Evolutionary conservation across 2,113 vertebrate genomes (phyloP).

Genomic region (Spizaetus ornatus): DNA sequence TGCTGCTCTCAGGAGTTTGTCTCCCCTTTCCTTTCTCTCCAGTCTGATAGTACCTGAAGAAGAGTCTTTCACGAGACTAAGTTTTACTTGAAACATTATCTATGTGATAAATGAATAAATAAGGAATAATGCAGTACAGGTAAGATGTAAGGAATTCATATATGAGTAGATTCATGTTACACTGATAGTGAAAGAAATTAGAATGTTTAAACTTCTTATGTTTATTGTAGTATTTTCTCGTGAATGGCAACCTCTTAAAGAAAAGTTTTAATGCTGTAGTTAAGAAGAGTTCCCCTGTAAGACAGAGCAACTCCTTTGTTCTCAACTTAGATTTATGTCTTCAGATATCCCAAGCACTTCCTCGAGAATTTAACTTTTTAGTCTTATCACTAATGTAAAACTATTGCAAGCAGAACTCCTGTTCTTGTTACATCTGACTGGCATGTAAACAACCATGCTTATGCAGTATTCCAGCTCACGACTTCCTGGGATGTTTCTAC

Average conservation of each 20-base stretch:
- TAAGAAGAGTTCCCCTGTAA: background rate
- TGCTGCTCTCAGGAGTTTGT: background rate
- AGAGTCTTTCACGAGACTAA: background rate
- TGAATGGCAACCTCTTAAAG: background rate
- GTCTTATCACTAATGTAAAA: background rate
- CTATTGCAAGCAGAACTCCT: background rate
- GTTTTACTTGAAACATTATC: background rate
- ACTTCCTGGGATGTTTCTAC: background rate
- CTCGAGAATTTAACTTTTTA: background rate
- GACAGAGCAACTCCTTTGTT: background rate
- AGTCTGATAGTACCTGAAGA: background rate
- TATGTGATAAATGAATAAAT: background rate
- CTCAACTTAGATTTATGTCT: background rate
- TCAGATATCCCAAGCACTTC: background rate
- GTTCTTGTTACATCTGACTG: background rate
- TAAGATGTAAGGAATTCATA: background rate
- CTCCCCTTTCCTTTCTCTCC: background rate
- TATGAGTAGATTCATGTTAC: background rate
- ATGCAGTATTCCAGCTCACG: background rate
- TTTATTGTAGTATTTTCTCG: background rate
- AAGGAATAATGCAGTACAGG: background rate
- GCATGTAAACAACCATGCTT: background rate
- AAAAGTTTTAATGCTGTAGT: background rate
- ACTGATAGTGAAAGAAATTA: background rate
- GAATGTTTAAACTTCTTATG: background rate